Evolutionary conservation across 1,140 invertebrate genomes (phyloP).

Genomic region (Cydia pomonella): DNA sequence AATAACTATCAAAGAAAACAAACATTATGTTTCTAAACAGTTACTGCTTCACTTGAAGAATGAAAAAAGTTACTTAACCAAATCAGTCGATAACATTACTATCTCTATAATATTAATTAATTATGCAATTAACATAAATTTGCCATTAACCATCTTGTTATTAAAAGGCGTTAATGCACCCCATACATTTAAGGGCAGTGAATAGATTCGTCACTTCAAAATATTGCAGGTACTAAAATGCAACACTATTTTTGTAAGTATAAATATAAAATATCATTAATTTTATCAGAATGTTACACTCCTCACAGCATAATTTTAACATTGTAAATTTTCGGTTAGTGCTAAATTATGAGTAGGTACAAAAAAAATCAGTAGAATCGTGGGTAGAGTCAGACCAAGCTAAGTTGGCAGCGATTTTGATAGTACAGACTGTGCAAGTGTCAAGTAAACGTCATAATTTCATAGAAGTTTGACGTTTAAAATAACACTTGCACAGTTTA

Average conservation of each 20-base stretch:
- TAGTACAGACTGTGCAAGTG: no score
- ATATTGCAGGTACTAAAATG: slow-evolving; percentile 18
- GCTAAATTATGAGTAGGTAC: neutral
- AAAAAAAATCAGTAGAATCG: neutral
- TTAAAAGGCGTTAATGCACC: neutral
- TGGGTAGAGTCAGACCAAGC: no score
- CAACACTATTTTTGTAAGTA: slow-evolving; percentile 21
- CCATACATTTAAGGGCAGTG: neutral
- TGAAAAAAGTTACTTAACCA: slow-evolving; percentile 57
- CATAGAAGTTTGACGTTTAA: no score
- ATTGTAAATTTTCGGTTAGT: neutral
- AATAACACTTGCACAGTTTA: no score
- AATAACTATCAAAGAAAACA: slow-evolving; percentile 25
- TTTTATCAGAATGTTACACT: slow-evolving; percentile 19
- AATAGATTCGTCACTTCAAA: neutral
- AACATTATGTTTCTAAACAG: slow-evolving; percentile 3
- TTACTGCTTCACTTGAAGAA: slow-evolving; percentile 26
- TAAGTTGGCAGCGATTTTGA: no score
- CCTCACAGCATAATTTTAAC: neutral
- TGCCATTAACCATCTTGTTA: neutral
- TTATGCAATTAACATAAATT: slow-evolving; percentile 3
- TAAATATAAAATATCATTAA: slow-evolving; percentile 17
- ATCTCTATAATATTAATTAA: slow-evolving; percentile 15
- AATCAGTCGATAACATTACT: slow-evolving; percentile 61
- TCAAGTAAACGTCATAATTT: no score